phyloP scores from a whole-genome alignment of 2,888 invertebrate species.

The Venusia cambrica region DNA sequence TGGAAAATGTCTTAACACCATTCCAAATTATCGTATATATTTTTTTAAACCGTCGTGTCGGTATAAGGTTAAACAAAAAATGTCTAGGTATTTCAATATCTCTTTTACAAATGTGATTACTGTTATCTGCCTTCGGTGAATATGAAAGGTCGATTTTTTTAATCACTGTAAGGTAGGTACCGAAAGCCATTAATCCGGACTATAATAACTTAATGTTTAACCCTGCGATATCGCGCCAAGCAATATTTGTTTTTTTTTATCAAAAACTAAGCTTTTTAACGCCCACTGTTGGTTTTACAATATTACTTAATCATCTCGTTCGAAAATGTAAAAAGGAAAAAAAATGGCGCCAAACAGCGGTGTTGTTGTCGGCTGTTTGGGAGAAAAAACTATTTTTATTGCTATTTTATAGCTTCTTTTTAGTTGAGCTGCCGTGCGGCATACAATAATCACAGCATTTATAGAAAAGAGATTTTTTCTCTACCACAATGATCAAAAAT shows the following conservation, averaged over 20 bases:
- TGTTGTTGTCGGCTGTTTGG: slow-evolving; percentile 39
- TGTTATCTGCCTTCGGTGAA: too few relatives aligned
- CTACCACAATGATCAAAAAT: too few relatives aligned
- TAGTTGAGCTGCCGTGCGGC: slow-evolving; percentile 38
- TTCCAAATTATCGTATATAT: too few relatives aligned
- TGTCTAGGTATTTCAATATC: too few relatives aligned
- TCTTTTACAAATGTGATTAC: too few relatives aligned
- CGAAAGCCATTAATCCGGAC: slow-evolving; percentile 19
- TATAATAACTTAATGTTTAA: slow-evolving; percentile 30
- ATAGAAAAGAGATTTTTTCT: slow-evolving; percentile 32
- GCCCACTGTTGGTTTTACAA: slow-evolving; percentile 72
- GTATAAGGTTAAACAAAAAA: too few relatives aligned
- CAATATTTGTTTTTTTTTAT: slow-evolving; percentile 30
- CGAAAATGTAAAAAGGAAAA: slow-evolving; percentile 43
- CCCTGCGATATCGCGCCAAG: slow-evolving; percentile 38
- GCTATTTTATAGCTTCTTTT: slow-evolving; percentile 42
- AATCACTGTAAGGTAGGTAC: too few relatives aligned
- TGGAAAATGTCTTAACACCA: too few relatives aligned
- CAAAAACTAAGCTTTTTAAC: slow-evolving; percentile 50
- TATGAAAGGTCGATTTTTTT: background rate
- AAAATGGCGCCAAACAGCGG: slow-evolving; percentile 56
- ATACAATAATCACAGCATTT: slow-evolving; percentile 45
- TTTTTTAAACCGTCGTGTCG: too few relatives aligned
- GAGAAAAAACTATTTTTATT: slow-evolving; percentile 44
- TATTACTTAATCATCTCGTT: slow-evolving; percentile 62